phyloP scores from a whole-genome alignment of 2,797 vertebrate genomes.

The Lepidocolaptes lacrymiger region DNA sequence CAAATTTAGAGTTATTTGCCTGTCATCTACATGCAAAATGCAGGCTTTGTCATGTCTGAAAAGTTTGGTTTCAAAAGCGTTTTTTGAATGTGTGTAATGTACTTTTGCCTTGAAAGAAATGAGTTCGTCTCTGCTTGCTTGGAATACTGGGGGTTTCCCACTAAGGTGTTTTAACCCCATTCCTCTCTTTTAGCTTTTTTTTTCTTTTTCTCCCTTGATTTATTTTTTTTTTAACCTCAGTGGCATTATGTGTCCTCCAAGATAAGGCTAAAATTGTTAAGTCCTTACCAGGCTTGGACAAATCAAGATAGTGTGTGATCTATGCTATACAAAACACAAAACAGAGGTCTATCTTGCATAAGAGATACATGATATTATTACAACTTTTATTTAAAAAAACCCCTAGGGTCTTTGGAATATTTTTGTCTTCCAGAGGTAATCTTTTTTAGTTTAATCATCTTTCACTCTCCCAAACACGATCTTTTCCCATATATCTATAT shows the following conservation, averaged over 20 bases:
- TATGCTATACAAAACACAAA: neutral
- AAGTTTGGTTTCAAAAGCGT: conserved; percentile 1
- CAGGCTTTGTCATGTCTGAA: conserved; percentile 14
- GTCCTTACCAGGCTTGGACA: neutral
- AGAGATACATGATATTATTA: neutral
- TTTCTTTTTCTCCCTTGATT: neutral
- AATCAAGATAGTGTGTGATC: fast-evolving
- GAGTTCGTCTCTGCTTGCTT: neutral
- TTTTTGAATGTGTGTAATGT: neutral
- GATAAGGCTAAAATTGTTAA: neutral
- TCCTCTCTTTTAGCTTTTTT: neutral
- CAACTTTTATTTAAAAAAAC: neutral
- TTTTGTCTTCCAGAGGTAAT: neutral
- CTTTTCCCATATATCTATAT: neutral
- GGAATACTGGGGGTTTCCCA: conserved; percentile 24
- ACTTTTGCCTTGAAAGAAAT: neutral
- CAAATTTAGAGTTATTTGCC: neutral
- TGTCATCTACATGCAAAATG: neutral
- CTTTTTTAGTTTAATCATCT: neutral
- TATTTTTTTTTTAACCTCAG: neutral
- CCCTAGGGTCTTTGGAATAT: neutral
- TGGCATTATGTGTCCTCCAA: neutral
- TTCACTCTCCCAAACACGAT: neutral
- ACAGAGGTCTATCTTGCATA: neutral
- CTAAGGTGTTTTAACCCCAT: neutral